Evolutionary conservation across 53 echinoderm and acorn worm species (phyloP).

Genomic region (Echinarachnius parma): DNA sequence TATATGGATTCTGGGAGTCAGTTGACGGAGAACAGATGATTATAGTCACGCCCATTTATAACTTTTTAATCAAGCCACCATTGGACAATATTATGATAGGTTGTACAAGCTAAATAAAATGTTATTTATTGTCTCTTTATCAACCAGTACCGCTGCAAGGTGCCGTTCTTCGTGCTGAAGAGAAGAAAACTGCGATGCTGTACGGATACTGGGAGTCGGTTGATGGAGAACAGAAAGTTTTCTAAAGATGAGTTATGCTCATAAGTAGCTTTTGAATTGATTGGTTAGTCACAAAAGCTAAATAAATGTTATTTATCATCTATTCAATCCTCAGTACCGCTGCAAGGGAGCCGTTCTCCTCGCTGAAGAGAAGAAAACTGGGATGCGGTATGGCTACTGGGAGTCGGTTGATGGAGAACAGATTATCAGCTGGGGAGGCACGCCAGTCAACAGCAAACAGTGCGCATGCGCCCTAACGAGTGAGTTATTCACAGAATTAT

Average conservation of each 20-base stretch:
- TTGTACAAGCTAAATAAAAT: too few species aligned
- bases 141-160: slow-evolving; percentile 46
- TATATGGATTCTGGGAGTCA: too few species aligned
- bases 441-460: slow-evolving; percentile 44
- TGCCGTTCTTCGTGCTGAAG: slow-evolving; percentile 36
- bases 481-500: too few species aligned
- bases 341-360: slow-evolving; percentile 47
- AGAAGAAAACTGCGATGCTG: slow-evolving; percentile 29
- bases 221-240: slow-evolving; percentile 53
- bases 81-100: too few species aligned
- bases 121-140: too few species aligned
- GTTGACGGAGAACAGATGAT: too few species aligned
- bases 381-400: slow-evolving; percentile 41
- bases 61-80: too few species aligned
- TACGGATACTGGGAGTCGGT: slow-evolving; percentile 49
- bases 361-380: slow-evolving; percentile 33
- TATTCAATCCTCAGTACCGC: slow-evolving; percentile 43
- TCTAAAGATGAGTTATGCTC: too few species aligned
- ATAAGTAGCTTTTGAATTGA: too few species aligned
- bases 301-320: too few species aligned
- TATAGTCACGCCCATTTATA: too few species aligned
- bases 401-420: slow-evolving; percentile 47
- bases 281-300: too few species aligned
- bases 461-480: slow-evolving; percentile 50
- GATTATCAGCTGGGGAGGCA: slow-evolving; percentile 55